Evolutionary conservation across 2,113 vertebrate genomes (phyloP).

Genomic region (Grus americana): DNA sequence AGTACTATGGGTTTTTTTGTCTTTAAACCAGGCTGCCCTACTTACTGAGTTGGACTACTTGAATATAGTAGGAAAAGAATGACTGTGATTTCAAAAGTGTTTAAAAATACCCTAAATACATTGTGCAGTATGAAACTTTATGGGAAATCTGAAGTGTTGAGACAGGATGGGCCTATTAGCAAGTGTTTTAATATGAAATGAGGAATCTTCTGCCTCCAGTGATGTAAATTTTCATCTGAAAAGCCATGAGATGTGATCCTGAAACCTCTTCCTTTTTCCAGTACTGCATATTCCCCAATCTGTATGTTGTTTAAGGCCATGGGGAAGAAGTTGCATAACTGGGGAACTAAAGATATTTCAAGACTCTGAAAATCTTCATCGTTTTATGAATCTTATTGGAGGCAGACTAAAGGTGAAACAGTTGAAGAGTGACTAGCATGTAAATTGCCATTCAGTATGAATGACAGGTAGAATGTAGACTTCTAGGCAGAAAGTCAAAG

Average conservation of each 20-base stretch:
- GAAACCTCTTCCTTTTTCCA: neutral
- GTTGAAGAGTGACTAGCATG: neutral
- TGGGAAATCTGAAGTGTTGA: neutral
- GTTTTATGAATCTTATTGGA: neutral
- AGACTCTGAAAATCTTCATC: neutral
- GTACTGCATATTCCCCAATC: neutral
- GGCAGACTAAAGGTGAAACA: neutral
- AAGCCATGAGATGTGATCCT: neutral
- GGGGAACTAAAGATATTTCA: neutral
- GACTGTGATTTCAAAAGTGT: neutral
- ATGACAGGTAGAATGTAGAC: neutral
- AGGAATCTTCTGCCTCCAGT: neutral
- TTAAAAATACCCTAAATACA: neutral
- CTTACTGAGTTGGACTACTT: neutral
- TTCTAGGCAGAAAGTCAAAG: neutral
- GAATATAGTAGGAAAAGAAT: neutral
- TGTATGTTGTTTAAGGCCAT: neutral
- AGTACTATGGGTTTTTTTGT: neutral
- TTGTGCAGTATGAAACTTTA: neutral
- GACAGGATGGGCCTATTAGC: neutral
- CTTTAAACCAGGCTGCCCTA: constrained; percentile 5
- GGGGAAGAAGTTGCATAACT: neutral
- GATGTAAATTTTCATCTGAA: neutral
- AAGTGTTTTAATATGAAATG: neutral
- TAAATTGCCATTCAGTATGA: neutral